Conservation (phyloP, 1,140 invertebrate genomes). For the Wasmannia auropunctata region DNA sequence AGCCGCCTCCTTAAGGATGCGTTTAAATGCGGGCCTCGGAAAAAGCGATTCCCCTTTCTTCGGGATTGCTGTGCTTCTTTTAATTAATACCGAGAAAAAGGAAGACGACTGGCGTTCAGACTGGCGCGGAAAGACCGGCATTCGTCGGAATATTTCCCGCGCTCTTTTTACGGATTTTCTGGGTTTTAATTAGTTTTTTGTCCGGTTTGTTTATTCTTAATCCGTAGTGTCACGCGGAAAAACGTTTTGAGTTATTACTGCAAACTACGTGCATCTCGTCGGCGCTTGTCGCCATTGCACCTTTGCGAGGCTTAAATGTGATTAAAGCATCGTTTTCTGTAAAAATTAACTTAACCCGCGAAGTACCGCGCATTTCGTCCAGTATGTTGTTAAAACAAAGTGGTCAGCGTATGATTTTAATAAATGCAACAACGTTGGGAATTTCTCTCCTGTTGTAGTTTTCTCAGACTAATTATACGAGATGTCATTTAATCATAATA, state of each 20-base stretch:
- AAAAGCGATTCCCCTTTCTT: constrained; percentile 22
- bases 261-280: constrained; percentile 6
- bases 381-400: constrained; percentile 24
- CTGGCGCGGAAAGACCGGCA: constrained; percentile 19
- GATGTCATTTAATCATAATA: constrained; percentile 6
- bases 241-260: constrained; percentile 52
- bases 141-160: constrained; percentile 29
- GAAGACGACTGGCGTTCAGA: constrained; percentile 6
- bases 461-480: constrained; percentile 35
- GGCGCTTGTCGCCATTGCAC: background rate
- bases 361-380: background rate
- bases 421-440: background rate
- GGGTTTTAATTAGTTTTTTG: constrained; percentile 58
- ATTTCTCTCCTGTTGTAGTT: background rate
- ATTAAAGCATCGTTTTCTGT: constrained; percentile 45
- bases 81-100: constrained; percentile 48
- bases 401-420: constrained; percentile 7
- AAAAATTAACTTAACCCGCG: constrained; percentile 40
- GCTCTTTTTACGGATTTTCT: constrained; percentile 26
- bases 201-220: constrained; percentile 44
- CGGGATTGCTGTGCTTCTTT: constrained; percentile 43
- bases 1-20: constrained; percentile 24
- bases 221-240: constrained; percentile 23
- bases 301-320: constrained; percentile 24
- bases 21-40: constrained; percentile 30